Conservation (phyloP, 2,797 vertebrate genomes). For the Peromyscus eremicus region DNA sequence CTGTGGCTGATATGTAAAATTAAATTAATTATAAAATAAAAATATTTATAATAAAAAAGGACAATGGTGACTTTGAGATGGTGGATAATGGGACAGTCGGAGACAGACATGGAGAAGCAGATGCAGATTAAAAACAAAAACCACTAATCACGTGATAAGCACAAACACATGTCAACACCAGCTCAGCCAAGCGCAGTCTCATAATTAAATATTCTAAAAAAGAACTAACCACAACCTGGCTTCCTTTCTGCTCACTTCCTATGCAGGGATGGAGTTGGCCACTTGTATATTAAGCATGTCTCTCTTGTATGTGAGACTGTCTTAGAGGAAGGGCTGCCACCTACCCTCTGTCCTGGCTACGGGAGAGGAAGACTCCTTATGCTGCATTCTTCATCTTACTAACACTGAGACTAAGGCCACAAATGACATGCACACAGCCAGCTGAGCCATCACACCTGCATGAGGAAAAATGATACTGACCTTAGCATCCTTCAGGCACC, state of each 20-base stretch:
- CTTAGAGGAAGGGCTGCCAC: background rate
- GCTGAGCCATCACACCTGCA: fast-evolving
- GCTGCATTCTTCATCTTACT: fast-evolving
- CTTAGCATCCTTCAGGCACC: background rate
- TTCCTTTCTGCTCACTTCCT: background rate
- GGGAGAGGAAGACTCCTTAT: fast-evolving
- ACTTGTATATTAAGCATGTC: too few relatives aligned
- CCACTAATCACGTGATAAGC: background rate
- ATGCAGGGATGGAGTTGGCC: fast-evolving
- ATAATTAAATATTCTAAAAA: background rate
- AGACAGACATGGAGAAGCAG: background rate
- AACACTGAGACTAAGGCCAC: background rate
- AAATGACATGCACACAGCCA: fast-evolving
- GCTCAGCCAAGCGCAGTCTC: fast-evolving
- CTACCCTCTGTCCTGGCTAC: background rate
- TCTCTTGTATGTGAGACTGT: too few relatives aligned
- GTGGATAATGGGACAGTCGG: fast-evolving
- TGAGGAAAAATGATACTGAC: fast-evolving
- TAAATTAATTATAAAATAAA: too few relatives aligned
- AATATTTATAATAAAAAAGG: too few relatives aligned
- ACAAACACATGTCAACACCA: background rate
- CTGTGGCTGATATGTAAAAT: too few relatives aligned
- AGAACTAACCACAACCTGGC: fast-evolving
- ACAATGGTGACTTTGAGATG: background rate
- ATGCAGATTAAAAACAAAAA: background rate